Base-by-base conservation (phyloP, 30 jellyfish, hydroid and myxozoan genomes). In the Chrysaora quinquecirrha region DNA sequence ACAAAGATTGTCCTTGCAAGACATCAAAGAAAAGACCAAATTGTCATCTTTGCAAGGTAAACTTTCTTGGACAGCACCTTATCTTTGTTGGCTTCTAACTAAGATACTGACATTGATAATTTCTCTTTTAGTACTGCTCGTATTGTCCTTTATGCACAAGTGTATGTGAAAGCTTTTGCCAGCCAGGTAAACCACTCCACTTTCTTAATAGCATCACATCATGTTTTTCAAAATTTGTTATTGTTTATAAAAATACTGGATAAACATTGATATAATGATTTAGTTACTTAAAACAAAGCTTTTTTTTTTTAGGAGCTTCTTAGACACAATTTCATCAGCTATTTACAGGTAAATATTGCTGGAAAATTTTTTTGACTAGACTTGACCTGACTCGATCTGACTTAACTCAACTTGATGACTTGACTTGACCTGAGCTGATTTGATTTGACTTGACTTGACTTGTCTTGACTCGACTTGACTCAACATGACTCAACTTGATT, bases 11-110 rank as follows among this genome's bases (percentile, higher is more conserved):
- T 34, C 95, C 95, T 3, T 85, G 95, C 64, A 56, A 85, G 33
- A 75, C 46, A 30, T 75, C 87, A 19, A 73, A 43, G 52, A 85
- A 32, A 52, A 66, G 67, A 24, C 87, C 95, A 0, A 75, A 85
- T 20, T 85, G 95, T 60, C 87, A 73, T 34, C 73, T 85, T 78
- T 85, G 95, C 85, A 85, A 85, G 95, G 95, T 85, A 73, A 27
- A 0, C 16, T 60, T 11, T 60, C 0, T 60, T 16, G 9, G 3
- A 60, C 10, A 2, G 22, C 10, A 11, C 0, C 34, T 21, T 6
- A 62, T 62, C 32, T 62, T n/a, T 62, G 21, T 21, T 22, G 9
- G 29, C 20, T 62, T 2, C 12, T 9, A 0, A 19, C 34, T 0
- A 32, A 29, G 1, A 23, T 66, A 1, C 22, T 18, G n/a, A n/a